Conservation (phyloP, 2,797 vertebrate genomes). For the Enteromius mattozi region DNA sequence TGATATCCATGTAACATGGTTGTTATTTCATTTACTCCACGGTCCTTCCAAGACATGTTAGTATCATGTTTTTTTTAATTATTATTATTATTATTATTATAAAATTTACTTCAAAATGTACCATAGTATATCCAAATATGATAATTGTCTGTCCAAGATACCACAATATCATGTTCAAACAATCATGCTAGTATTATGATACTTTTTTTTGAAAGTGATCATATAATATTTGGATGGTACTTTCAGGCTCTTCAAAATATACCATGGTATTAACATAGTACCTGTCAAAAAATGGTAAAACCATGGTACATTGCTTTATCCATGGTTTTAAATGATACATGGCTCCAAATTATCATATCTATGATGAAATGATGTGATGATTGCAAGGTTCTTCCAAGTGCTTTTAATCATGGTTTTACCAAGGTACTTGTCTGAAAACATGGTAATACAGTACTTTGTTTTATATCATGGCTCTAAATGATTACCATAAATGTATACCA, state of each 20-base stretch:
- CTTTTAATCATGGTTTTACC: background rate
- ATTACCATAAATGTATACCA: background rate
- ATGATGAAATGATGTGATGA: background rate
- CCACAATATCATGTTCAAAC: background rate
- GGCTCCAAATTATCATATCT: background rate
- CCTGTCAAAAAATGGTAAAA: background rate
- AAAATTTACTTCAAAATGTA: background rate
- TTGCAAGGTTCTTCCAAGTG: background rate
- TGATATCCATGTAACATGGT: background rate
- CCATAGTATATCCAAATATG: background rate
- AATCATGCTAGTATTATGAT: background rate
- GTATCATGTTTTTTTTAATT: background rate
- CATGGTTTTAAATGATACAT: background rate
- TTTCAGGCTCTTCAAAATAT: background rate
- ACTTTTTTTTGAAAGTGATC: background rate
- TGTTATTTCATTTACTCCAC: background rate
- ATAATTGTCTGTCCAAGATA: background rate
- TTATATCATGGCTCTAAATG: background rate
- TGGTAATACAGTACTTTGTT: background rate
- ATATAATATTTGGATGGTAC: background rate
- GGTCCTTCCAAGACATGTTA: background rate
- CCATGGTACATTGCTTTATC: background rate
- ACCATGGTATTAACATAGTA: background rate
- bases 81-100: background rate
- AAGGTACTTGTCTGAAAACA: background rate